These are phyloP conservation scores for Nasua narica DNA, from an alignment of 2,797 vertebrate species.

Conservation along the genomic window DNA sequence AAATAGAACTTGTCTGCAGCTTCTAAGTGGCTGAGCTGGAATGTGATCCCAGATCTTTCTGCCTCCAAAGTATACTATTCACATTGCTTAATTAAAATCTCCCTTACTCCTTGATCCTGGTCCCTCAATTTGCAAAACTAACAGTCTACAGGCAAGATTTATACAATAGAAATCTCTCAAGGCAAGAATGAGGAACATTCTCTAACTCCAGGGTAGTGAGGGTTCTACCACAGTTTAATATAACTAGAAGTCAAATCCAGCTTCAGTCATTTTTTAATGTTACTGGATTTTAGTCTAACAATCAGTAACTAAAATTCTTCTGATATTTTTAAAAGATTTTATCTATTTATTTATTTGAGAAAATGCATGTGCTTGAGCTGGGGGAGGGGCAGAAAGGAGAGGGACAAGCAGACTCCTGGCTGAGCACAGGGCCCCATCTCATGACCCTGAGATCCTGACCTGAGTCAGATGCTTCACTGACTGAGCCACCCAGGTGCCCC, in stretches of 20 bases:
- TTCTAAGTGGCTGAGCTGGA: constrained; percentile 2
- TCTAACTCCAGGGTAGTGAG: neutral
- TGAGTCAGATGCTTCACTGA: neutral
- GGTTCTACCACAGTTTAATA: neutral
- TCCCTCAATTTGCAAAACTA: neutral
- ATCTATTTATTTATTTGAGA: neutral
- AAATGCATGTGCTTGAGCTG: neutral
- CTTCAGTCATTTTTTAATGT: neutral
- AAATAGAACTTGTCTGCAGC: neutral
- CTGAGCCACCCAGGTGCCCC: neutral
- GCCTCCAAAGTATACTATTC: neutral
- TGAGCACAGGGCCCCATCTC: neutral
- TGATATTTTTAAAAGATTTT: neutral
- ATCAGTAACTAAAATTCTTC: constrained; percentile 12
- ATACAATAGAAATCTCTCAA: neutral
- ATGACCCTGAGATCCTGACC: neutral
- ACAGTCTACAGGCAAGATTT: constrained; percentile 11
- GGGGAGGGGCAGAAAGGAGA: neutral
- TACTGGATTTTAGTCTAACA: constrained; percentile 23
- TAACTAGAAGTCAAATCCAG: neutral
- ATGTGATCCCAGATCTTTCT: neutral
- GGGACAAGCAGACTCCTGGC: neutral
- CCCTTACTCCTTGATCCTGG: neutral
- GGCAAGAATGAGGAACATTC: neutral
- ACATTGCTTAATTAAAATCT: constrained; percentile 56